These are phyloP conservation scores for Rhinolophus ferrumequinum DNA, from an alignment of 2,113 vertebrate genomes.

Conservation along the genomic window DNA sequence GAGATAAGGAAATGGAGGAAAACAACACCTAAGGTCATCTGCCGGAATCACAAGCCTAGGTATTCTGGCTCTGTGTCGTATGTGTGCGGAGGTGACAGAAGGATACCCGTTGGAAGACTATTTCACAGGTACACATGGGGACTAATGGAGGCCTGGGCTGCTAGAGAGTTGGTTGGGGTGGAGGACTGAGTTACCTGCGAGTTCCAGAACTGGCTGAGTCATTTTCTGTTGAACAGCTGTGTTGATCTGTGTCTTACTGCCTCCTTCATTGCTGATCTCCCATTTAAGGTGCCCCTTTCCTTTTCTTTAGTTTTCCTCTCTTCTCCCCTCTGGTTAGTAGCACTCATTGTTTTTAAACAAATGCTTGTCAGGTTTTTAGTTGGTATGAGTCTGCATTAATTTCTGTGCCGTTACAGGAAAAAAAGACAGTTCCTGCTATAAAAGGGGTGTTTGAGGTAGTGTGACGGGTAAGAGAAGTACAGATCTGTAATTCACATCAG, in stretches of 20 bases:
- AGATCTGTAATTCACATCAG: background rate
- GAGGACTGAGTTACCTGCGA: background rate
- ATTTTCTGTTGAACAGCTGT: background rate
- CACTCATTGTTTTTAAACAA: background rate
- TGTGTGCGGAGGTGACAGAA: background rate
- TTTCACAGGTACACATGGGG: background rate
- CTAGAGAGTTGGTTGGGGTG: background rate
- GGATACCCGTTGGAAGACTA: background rate
- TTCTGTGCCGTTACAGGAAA: background rate
- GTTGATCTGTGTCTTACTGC: background rate
- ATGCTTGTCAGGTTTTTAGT: background rate
- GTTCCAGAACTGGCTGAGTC: background rate
- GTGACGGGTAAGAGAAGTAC: background rate
- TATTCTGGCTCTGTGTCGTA: background rate
- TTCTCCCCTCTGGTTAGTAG: background rate
- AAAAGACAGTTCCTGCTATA: background rate
- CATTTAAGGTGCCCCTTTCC: background rate
- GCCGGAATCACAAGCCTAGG: background rate
- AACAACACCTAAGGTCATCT: background rate
- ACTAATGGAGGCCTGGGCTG: background rate
- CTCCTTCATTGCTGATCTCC: constrained; percentile 10
- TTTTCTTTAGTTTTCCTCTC: background rate
- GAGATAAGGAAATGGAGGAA: background rate
- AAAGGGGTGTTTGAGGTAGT: background rate
- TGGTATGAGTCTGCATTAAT: background rate